Percentiles rank a stretch among this genome's conserved stretches.
Evolutionary conservation across 2,888 invertebrate species (phyloP).

Genomic region (Oasisia sp.): DNA sequence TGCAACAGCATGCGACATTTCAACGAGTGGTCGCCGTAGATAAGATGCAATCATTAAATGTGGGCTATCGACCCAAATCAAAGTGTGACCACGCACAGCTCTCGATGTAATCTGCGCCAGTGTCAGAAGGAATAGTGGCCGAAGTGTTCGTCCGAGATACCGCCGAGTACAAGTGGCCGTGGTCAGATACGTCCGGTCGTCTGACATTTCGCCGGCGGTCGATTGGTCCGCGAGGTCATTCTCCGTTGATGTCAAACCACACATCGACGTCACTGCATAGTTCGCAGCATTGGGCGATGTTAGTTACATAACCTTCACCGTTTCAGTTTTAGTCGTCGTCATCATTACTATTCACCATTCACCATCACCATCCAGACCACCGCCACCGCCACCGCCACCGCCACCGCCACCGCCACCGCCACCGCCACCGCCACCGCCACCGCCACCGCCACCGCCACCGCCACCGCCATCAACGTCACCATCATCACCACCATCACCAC

Average conservation of each 20-base stretch:
- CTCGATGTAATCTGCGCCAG: not conserved
- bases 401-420: too few species aligned
- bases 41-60: not conserved
- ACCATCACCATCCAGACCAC: too few species aligned
- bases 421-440: too few species aligned
- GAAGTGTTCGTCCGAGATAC: not conserved
- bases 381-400: too few species aligned
- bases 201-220: not conserved
- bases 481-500: too few species aligned
- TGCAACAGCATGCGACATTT: not conserved
- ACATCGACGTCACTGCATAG: not conserved
- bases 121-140: not conserved
- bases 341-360: too few species aligned
- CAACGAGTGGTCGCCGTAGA: not conserved
- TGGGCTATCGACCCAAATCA: not conserved
- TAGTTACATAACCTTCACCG: too few species aligned
- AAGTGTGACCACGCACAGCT: not conserved
- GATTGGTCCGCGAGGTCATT: not conserved
- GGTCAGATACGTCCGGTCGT: not conserved
- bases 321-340: too few species aligned
- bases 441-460: too few species aligned
- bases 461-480: too few species aligned
- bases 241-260: not conserved
- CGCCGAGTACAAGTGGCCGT: not conserved
- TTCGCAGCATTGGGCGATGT: too few species aligned